These are phyloP conservation scores for Miichthys miiuy DNA, from an alignment of 2,797 vertebrate species.

Conservation along the genomic window DNA sequence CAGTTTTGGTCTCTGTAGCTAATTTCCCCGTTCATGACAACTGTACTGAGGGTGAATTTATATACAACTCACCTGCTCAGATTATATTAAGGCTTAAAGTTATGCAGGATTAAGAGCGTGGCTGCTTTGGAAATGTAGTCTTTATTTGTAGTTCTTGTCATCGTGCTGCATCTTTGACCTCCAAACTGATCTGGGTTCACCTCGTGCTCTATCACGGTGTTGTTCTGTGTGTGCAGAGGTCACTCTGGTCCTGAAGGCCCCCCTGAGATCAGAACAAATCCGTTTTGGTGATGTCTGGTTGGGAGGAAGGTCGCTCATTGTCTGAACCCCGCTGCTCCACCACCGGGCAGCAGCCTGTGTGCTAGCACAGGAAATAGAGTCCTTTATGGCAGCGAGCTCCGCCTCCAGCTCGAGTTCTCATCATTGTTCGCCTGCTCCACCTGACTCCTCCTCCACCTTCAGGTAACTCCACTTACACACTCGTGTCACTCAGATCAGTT, in stretches of 20 bases:
- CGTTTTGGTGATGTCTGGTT: not conserved
- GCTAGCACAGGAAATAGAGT: conserved; percentile 61
- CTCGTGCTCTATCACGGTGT: not conserved
- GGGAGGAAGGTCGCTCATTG: conserved; percentile 39
- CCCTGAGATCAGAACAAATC: not conserved
- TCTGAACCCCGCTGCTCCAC: conserved; percentile 18
- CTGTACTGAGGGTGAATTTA: too few relatives aligned
- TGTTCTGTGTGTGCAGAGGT: conserved; percentile 15
- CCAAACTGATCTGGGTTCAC: too few relatives aligned
- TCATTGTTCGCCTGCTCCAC: conserved; percentile 63
- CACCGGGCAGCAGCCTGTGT: conserved; percentile 6
- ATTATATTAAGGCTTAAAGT: too few relatives aligned
- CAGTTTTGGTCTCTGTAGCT: too few relatives aligned
- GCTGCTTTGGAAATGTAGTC: too few relatives aligned
- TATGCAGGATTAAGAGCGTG: too few relatives aligned
- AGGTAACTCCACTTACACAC: not conserved
- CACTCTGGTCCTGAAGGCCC: not conserved
- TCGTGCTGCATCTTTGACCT: too few relatives aligned
- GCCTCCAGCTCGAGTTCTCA: conserved; percentile 55
- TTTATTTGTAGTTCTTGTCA: too few relatives aligned
- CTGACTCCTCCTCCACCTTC: conserved; percentile 35
- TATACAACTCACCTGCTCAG: too few relatives aligned
- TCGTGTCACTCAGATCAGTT: not conserved
- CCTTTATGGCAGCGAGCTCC: conserved; percentile 31
- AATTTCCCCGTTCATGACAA: too few relatives aligned